Evolutionary conservation across 2,797 vertebrate genomes (phyloP).

Genomic region (Falco rusticolus): DNA sequence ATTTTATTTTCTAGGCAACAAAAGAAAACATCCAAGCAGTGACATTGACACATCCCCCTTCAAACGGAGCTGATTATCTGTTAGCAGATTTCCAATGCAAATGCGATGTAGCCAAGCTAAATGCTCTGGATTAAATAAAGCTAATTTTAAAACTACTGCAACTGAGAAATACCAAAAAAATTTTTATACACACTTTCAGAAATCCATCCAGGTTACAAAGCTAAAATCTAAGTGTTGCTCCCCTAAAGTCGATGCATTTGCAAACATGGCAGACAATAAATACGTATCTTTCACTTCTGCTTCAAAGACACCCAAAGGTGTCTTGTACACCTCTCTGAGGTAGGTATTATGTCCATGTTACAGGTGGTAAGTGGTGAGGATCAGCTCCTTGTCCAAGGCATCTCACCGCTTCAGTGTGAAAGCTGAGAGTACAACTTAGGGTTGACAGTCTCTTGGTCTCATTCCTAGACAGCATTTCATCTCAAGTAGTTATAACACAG

Average conservation of each 20-base stretch:
- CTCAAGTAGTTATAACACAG: slow-evolving; percentile 18
- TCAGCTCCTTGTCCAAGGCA: neutral
- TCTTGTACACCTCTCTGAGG: slow-evolving; percentile 36
- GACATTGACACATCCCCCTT: neutral
- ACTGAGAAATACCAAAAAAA: neutral
- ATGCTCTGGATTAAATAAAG: slow-evolving; percentile 14
- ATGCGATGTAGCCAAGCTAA: slow-evolving; percentile 9
- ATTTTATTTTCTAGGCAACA: slow-evolving; percentile 50
- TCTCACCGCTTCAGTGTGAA: neutral
- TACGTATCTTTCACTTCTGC: neutral
- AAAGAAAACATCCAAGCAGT: slow-evolving; percentile 33
- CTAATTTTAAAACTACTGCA: neutral
- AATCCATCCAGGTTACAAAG: neutral
- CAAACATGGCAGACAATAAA: slow-evolving; percentile 46
- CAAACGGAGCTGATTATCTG: neutral
- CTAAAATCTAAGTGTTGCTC: slow-evolving; percentile 28
- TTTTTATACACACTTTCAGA: neutral
- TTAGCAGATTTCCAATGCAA: slow-evolving; percentile 27
- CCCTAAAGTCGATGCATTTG: slow-evolving; percentile 11
- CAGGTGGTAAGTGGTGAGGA: slow-evolving; percentile 2
- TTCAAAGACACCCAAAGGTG: neutral
- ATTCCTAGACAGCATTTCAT: neutral
- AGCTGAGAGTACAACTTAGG: neutral
- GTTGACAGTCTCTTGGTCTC: neutral
- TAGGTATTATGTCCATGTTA: neutral